phyloP scores from a whole-genome alignment of 2,113 vertebrate species.

The Brachypteracias leptosomus region DNA sequence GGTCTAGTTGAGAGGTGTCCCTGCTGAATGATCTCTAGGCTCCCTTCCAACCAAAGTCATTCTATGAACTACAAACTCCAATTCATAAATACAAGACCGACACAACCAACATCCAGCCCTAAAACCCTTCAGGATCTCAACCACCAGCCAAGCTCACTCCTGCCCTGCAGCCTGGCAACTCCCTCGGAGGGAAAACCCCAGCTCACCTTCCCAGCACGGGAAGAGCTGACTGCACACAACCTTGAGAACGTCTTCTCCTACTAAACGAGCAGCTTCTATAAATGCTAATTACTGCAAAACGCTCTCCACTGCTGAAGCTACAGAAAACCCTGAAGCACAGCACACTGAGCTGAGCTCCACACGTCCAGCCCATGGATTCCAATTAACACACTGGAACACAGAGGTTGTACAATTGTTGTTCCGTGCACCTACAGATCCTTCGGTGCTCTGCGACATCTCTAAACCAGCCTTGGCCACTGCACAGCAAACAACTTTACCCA shows the following conservation, averaged over 20 bases:
- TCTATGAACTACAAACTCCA: neutral
- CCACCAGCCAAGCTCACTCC: neutral
- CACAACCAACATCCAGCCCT: neutral
- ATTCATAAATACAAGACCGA: neutral
- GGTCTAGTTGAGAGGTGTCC: too few relatives aligned
- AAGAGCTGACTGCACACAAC: neutral
- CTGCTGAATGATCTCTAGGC: too few relatives aligned
- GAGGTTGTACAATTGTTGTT: neutral
- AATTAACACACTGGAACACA: neutral
- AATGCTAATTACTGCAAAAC: neutral
- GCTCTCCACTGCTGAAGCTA: neutral
- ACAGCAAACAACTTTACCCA: neutral
- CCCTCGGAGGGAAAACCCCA: neutral
- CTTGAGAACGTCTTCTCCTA: neutral
- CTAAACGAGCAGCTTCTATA: neutral
- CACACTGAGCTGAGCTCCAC: neutral
- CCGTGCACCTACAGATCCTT: neutral
- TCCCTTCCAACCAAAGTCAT: too few relatives aligned
- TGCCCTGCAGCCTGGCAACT: neutral
- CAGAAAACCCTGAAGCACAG: neutral
- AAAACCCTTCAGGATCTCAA: neutral
- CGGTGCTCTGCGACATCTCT: neutral
- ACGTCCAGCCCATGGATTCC: neutral
- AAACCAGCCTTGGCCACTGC: neutral
- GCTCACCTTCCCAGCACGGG: neutral